phyloP scores from a whole-genome alignment of 30 jellyfish, hydroid and myxozoan species.

The Haliclystus octoradiatus region DNA sequence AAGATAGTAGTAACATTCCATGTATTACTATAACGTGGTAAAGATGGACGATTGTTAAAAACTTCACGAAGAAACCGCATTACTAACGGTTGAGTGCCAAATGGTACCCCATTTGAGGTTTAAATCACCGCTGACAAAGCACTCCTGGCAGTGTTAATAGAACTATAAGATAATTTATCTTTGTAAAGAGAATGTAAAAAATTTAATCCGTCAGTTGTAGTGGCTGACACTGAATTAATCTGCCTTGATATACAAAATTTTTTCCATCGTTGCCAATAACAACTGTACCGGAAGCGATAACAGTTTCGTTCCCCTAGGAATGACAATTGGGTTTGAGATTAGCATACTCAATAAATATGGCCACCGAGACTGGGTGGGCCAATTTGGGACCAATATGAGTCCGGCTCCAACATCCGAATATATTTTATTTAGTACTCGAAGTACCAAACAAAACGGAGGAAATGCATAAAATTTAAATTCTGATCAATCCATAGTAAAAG shows the following conservation, averaged over 20 bases:
- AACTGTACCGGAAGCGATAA: constrained; percentile 12
- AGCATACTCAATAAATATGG: not conserved
- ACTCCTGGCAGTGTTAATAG: constrained; percentile 29
- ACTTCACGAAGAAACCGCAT: constrained; percentile 13
- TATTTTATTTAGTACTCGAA: constrained; percentile 7
- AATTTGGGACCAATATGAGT: constrained; percentile 4
- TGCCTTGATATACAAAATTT: constrained; percentile 13
- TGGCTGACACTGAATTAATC: constrained; percentile 20
- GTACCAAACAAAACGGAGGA: constrained; percentile 20
- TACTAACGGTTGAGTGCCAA: constrained; percentile 9
- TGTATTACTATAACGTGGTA: constrained; percentile 1
- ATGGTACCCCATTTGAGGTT: not conserved
- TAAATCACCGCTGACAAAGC: constrained; percentile 12
- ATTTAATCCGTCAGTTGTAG: constrained; percentile 4
- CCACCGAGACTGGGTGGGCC: constrained; percentile 3
- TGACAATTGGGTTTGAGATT: no score
- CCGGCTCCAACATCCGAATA: constrained; percentile 8
- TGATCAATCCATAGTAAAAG: constrained; percentile 21
- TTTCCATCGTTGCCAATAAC: constrained; percentile 4
- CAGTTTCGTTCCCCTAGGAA: no score
- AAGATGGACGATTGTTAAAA: constrained; percentile 10
- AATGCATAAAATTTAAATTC: constrained; percentile 15
- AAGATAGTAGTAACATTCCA: constrained; percentile 12
- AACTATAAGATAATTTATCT: constrained; percentile 19
- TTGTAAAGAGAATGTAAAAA: constrained; percentile 4